Evolutionary conservation across 2,113 vertebrate species (phyloP).

Genomic region (Saiga tatarica): DNA sequence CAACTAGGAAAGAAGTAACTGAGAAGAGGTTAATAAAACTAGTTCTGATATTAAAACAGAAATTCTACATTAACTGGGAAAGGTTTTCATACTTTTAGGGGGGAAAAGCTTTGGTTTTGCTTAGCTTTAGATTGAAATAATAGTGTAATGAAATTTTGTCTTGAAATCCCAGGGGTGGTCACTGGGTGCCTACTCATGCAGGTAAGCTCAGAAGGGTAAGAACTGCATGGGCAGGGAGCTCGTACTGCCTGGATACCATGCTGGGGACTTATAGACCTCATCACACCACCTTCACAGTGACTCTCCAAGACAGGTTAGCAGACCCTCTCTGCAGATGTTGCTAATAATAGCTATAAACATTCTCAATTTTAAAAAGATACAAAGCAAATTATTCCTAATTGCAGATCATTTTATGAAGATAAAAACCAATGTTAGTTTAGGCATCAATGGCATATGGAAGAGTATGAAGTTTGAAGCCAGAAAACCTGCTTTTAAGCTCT

Average conservation of each 20-base stretch:
- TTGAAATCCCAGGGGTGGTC: neutral
- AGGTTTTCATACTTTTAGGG: neutral
- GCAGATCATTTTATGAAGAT: neutral
- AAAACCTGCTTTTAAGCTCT: neutral
- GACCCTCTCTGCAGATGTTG: neutral
- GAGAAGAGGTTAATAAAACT: neutral
- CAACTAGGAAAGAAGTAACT: neutral
- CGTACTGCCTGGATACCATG: neutral
- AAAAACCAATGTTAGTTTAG: neutral
- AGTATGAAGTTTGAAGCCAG: neutral
- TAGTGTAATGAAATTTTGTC: neutral
- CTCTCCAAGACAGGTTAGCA: neutral
- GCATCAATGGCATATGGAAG: neutral
- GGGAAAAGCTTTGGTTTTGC: neutral
- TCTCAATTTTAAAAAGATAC: neutral
- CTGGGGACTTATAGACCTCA: neutral
- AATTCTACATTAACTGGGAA: neutral
- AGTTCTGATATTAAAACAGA: neutral
- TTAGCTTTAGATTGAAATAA: neutral
- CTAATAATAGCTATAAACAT: neutral
- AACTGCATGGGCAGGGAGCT: fast-evolving
- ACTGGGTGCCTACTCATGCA: fast-evolving
- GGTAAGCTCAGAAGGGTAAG: neutral
- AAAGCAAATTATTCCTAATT: neutral
- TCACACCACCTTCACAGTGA: fast-evolving